A percentile compares a stretch with the other conserved stretches of the same genome.
Conservation (phyloP, 2,888 invertebrate species). For the Cephus nigrinus region DNA sequence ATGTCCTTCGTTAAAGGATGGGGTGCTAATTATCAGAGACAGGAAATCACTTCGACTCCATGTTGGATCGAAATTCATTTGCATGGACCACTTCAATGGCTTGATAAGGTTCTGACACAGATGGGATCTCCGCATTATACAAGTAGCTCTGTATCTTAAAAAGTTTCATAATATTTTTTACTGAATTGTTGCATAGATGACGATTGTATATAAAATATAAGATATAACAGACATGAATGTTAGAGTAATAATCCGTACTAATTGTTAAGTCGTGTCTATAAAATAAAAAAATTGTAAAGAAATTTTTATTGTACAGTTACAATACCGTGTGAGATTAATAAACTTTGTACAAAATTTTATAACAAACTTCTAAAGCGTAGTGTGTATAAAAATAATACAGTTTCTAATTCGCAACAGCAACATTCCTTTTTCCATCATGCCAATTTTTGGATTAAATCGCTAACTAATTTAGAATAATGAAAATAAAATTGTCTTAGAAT, state of each 20-base stretch:
- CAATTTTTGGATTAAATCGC: background rate
- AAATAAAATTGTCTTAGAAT: background rate
- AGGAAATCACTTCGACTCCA: slow-evolving; percentile 96
- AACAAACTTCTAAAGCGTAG: background rate
- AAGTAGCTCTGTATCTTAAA: slow-evolving; percentile 88
- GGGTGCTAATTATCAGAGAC: slow-evolving; percentile 99
- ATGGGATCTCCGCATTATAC: slow-evolving; percentile 98
- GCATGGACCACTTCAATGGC: slow-evolving; percentile 95
- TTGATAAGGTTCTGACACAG: slow-evolving; percentile 94
- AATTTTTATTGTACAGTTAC: background rate
- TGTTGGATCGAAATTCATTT: slow-evolving; percentile 98
- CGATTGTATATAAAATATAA: background rate
- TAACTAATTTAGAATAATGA: background rate
- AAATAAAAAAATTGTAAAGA: background rate
- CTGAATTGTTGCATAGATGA: background rate
- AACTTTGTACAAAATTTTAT: background rate
- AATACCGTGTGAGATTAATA: background rate
- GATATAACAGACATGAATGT: background rate
- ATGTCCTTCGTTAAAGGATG: slow-evolving; percentile 98
- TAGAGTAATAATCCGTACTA: background rate
- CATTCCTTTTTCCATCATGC: background rate
- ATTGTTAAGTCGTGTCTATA: background rate
- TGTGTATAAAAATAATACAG: background rate
- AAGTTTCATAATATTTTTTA: background rate
- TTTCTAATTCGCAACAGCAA: background rate